Conservation (phyloP, 92 coral and sea anemone genomes). For the Pocillopora grandis region DNA sequence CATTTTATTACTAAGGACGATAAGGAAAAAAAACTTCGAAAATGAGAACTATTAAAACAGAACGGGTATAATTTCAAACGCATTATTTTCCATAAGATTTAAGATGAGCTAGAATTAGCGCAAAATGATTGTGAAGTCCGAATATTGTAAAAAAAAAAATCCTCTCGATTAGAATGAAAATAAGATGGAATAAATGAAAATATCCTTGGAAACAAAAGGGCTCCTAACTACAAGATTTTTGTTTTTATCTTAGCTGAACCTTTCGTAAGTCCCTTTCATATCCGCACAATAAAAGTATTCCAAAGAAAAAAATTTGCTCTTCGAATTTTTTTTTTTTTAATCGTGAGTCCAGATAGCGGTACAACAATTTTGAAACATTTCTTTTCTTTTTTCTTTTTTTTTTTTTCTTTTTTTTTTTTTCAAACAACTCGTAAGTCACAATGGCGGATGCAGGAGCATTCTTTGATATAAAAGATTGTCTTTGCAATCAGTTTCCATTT, state of each 20-base stretch:
- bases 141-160: background rate
- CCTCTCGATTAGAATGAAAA: background rate
- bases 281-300: no score
- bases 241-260: no score
- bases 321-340: background rate
- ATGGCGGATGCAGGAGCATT: background rate
- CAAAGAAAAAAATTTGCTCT: no score
- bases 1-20: background rate
- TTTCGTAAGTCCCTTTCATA: no score
- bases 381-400: background rate
- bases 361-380: background rate
- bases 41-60: background rate
- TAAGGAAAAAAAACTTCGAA: background rate
- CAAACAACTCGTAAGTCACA: background rate
- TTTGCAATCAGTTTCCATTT: background rate
- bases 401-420: background rate
- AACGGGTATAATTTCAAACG: background rate
- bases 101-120: background rate
- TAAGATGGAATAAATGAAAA: background rate
- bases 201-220: background rate
- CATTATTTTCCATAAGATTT: background rate
- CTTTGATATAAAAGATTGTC: background rate
- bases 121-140: background rate
- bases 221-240: background rate
- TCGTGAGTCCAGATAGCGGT: background rate